Conservation (phyloP, 2,797 vertebrate genomes). For the Otus scops region DNA sequence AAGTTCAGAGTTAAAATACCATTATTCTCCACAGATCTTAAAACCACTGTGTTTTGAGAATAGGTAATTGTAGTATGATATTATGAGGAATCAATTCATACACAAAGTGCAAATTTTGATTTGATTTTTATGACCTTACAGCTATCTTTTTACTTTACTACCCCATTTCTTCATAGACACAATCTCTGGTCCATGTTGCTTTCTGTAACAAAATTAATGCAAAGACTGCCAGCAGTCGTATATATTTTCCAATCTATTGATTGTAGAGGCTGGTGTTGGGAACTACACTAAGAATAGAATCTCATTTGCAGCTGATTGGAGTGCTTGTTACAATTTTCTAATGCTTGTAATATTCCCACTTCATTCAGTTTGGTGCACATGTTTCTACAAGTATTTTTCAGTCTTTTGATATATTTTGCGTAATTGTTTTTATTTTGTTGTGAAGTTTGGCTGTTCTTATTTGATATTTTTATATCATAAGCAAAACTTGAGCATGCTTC, state of each 20-base stretch:
- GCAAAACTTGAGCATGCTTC: constrained; percentile 1
- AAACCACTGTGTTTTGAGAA: background rate
- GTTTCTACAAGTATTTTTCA: background rate
- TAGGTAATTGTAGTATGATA: background rate
- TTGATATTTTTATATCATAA: background rate
- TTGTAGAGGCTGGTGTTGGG: background rate
- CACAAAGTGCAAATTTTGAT: background rate
- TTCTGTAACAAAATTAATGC: background rate
- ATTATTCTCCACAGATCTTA: background rate
- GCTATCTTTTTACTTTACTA: background rate
- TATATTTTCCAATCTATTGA: background rate
- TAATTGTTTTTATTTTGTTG: background rate
- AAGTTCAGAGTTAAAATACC: background rate
- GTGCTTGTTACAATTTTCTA: background rate
- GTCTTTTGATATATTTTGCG: background rate
- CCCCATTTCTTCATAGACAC: background rate
- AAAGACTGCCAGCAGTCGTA: background rate
- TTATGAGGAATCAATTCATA: background rate
- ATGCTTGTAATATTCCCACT: background rate
- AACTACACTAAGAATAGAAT: background rate
- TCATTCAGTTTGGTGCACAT: background rate
- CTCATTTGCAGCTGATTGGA: background rate
- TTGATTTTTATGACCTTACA: background rate
- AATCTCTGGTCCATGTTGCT: background rate
- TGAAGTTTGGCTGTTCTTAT: background rate